These are phyloP conservation scores for Anniella stebbinsi DNA, from an alignment of 2,797 vertebrate genomes.

Conservation along the genomic window DNA sequence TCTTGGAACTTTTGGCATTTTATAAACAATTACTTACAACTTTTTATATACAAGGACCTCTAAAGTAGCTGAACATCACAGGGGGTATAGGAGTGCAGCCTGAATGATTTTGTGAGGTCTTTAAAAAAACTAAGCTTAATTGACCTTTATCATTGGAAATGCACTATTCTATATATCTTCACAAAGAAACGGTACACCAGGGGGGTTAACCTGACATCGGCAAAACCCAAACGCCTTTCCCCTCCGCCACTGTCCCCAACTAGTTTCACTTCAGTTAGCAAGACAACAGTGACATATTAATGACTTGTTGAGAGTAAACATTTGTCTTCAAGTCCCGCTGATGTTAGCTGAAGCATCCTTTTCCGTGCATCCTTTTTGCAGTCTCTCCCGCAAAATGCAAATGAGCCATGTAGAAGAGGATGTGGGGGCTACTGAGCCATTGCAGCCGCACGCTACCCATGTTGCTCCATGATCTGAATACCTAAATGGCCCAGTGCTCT, in stretches of 20 bases:
- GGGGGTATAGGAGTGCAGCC: not conserved
- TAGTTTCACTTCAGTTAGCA: not conserved
- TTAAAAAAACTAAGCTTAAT: not conserved
- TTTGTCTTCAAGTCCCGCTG: constrained; percentile 72
- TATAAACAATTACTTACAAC: no score
- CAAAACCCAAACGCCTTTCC: not conserved
- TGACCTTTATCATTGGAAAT: not conserved
- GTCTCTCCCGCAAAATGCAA: constrained; percentile 76
- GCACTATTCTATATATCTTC: not conserved
- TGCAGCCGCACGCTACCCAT: constrained; percentile 69
- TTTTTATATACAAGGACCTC: no score
- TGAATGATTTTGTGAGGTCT: not conserved
- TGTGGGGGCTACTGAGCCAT: constrained; percentile 74
- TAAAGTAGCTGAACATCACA: no score
- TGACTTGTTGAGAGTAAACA: constrained; percentile 66
- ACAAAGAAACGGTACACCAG: not conserved
- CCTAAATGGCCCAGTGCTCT: constrained; percentile 70
- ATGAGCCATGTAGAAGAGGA: constrained; percentile 75
- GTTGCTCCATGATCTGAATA: constrained; percentile 72
- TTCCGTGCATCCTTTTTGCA: constrained; percentile 57
- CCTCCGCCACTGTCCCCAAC: not conserved
- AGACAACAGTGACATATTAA: constrained; percentile 60
- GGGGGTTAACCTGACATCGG: not conserved
- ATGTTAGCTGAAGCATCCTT: constrained; percentile 71
- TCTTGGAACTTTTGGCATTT: no score